Base-by-base conservation (phyloP, 2,113 vertebrate species). In the Cacatua alba region DNA sequence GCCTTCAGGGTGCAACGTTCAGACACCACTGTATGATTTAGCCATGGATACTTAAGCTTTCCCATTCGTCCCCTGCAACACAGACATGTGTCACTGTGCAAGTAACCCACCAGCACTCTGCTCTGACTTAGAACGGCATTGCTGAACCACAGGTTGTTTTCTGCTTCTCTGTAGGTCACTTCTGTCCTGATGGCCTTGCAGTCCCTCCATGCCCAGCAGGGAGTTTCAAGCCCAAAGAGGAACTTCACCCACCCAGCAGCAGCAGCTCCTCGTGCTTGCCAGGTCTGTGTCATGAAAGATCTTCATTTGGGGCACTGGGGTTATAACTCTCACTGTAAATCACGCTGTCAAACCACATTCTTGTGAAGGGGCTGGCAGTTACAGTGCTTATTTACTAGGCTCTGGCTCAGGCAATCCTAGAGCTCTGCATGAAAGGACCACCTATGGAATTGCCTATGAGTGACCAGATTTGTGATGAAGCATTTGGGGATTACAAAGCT, bases 121-220 rank as follows among this genome's bases (percentile, higher is more conserved):
- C 53, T 63, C 46, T 21, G 35, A 65, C 11, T 12, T 37, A 26
- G 31, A 28, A 49, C 11, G 28, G 15, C 0, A 1, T 26, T 81
- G 62, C 59, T 92, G 13, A 92, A 17, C n/a, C 13, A 3, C 0
- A 0, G 14, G 3, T 19, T 49, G 11, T 7, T 35, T 49, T 67
- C 14, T 31, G 81, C 33, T 20, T 2, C n/a, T 78, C 55, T 41
- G 0, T 37, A 99, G 99, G 98, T 86, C 95, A 98, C 94, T 98
- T 98, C 95, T 99, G 98, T 81, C 87, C 96, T 33, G 96, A 95
- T 71, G 97, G 97, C 60, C 76, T 84, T 28, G 29, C 94, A 9
- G 90, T 91, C 64, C 51, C 95, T 17, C 97, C 96, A 0, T 99
- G 99, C 96, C 98, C 98, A 65, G 97, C 97, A 55, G 98, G 99